Evolutionary conservation across 2,797 vertebrate genomes (phyloP).

Genomic region (Cossypha polioptera): DNA sequence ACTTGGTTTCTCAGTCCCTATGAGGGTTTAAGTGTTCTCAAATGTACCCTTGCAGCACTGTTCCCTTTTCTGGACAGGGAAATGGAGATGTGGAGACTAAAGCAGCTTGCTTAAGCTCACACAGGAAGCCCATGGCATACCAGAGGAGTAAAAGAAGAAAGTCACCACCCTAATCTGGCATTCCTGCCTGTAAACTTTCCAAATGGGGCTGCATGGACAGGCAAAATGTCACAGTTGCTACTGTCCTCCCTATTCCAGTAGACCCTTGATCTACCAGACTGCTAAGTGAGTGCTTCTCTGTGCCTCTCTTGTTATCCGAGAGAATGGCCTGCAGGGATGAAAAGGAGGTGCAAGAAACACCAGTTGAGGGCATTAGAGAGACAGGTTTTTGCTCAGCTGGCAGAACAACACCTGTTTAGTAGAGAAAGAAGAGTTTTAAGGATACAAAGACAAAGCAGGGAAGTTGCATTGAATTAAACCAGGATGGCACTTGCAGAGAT

Average conservation of each 20-base stretch:
- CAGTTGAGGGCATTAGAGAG: not conserved
- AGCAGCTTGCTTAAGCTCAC: not conserved
- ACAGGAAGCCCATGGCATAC: not conserved
- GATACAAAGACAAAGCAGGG: conserved; percentile 38
- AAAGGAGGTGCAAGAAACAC: not conserved
- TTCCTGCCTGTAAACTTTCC: not conserved
- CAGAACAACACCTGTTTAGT: not conserved
- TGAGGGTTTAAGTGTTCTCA: not conserved
- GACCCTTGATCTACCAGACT: not conserved
- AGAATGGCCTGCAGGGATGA: not conserved
- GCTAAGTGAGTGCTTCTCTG: not conserved
- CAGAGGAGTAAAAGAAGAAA: not conserved
- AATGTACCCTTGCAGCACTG: not conserved
- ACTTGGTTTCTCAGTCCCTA: not conserved
- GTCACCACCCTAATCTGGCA: not conserved
- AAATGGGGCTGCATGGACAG: not conserved
- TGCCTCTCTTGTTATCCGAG: not conserved
- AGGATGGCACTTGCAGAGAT: not conserved
- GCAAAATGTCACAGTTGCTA: not conserved
- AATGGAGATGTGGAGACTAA: not conserved
- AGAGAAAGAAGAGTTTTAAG: conserved; percentile 24
- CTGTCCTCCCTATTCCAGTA: not conserved
- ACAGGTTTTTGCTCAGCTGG: conserved; percentile 21
- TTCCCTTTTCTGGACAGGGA: not conserved
- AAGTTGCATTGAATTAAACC: conserved; percentile 3